Conservation (phyloP, 2,113 vertebrate genomes). For the Castor canadensis region DNA sequence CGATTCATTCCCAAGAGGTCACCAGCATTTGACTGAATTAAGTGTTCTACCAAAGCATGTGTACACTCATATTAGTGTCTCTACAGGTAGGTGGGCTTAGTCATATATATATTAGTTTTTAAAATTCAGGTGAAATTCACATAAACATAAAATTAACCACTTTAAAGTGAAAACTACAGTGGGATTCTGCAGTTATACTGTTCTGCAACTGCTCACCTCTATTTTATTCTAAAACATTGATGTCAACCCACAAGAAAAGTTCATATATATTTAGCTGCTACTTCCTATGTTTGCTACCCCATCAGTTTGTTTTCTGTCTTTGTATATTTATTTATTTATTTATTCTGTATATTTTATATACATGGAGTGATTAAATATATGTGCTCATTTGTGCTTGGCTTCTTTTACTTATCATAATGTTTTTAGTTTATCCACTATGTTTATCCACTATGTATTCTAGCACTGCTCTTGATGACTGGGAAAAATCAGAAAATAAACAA, state of each 20-base stretch:
- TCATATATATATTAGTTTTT: neutral
- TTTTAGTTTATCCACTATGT: too few relatives aligned
- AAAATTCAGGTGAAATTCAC: neutral
- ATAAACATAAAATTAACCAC: neutral
- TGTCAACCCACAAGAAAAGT: neutral
- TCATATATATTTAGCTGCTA: neutral
- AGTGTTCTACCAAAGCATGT: neutral
- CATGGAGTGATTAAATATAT: neutral
- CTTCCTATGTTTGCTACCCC: rapidly evolving
- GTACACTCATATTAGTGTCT: neutral
- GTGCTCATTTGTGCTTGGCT: neutral
- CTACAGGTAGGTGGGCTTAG: neutral
- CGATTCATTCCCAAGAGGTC: too few relatives aligned
- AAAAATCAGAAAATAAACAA: neutral
- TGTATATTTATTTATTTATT: neutral
- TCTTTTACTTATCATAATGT: neutral
- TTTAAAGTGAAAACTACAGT: neutral
- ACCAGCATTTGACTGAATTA: neutral
- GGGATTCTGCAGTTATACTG: too few relatives aligned
- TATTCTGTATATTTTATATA: neutral
- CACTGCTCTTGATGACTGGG: neutral
- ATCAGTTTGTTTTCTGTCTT: neutral
- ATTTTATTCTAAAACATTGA: neutral
- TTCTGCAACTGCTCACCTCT: rapidly evolving
- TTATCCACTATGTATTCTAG: neutral